Conservation (phyloP, 2,113 vertebrate species). For the Perognathus longimembris region DNA sequence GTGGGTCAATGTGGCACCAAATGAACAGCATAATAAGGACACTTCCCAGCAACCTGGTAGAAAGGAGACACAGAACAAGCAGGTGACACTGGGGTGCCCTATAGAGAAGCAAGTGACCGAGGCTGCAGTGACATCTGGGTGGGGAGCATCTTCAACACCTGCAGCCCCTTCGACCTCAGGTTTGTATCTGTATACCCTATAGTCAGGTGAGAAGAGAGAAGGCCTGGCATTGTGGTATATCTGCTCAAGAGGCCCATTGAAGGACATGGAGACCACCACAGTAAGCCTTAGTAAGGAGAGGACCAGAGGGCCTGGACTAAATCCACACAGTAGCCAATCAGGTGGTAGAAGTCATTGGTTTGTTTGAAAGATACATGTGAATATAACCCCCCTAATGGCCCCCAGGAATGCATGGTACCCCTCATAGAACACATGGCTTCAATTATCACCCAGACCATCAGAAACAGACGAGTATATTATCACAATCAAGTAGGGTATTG, state of each 20-base stretch:
- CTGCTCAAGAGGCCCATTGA: background rate
- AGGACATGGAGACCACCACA: no score
- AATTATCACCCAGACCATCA: background rate
- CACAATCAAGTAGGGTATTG: background rate
- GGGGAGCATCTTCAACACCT: background rate
- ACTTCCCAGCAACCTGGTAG: background rate
- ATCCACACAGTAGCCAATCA: background rate
- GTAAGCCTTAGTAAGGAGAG: background rate
- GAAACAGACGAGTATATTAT: background rate
- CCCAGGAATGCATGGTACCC: background rate
- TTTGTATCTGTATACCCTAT: background rate
- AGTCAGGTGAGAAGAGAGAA: background rate
- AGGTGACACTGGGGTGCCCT: background rate
- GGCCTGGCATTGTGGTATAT: rapidly evolving
- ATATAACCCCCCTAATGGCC: no score
- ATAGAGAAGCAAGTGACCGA: background rate
- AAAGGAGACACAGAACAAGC: no score
- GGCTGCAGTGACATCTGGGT: background rate
- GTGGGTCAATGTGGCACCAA: background rate
- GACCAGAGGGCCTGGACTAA: no score
- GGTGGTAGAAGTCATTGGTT: background rate
- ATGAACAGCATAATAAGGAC: background rate
- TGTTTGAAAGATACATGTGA: background rate
- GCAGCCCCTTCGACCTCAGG: background rate
- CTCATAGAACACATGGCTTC: background rate